These are phyloP conservation scores for Characodon lateralis DNA, from an alignment of 2,797 vertebrate genomes.

Conservation along the genomic window DNA sequence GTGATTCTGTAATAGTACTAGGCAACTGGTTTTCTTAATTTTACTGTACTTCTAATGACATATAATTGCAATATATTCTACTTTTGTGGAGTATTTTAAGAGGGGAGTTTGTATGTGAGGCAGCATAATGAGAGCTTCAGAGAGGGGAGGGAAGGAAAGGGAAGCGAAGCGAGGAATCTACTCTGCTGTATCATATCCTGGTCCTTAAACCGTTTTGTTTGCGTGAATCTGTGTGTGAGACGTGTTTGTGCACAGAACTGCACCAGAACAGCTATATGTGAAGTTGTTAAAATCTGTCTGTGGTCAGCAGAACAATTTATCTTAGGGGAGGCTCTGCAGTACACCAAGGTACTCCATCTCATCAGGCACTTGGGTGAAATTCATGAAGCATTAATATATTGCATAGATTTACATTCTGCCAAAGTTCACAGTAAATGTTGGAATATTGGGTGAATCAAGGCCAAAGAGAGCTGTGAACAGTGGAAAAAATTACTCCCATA, in stretches of 20 bases:
- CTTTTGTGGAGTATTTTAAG: conserved; percentile 71
- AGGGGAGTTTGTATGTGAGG: conserved; percentile 46
- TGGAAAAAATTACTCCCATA: conserved; percentile 11
- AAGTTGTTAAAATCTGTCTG: conserved; percentile 40
- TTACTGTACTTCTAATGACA: conserved; percentile 80
- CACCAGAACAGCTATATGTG: conserved; percentile 43
- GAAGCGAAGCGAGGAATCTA: conserved; percentile 29
- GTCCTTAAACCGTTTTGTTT: conserved; percentile 54
- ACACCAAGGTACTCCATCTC: conserved; percentile 35
- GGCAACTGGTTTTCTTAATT: conserved; percentile 78
- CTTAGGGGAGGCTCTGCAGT: conserved; percentile 15
- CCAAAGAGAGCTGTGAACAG: conserved; percentile 37
- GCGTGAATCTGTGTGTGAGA: conserved; percentile 53
- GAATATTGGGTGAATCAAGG: conserved; percentile 26
- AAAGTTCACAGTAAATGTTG: conserved; percentile 60
- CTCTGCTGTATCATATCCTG: conserved; percentile 66
- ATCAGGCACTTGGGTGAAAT: conserved; percentile 49
- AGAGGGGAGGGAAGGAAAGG: conserved; percentile 9
- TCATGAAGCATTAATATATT: conserved; percentile 50
- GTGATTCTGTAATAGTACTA: conserved; percentile 83
- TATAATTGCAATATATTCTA: conserved; percentile 81
- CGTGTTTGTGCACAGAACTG: conserved; percentile 36
- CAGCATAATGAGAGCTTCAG: conserved; percentile 12
- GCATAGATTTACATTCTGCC: conserved; percentile 62
- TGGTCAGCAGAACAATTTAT: conserved; percentile 39